Percentiles rank a stretch among this genome's conserved stretches.
phyloP scores from a whole-genome alignment of 2,797 vertebrate species.

The Danio choprae region DNA sequence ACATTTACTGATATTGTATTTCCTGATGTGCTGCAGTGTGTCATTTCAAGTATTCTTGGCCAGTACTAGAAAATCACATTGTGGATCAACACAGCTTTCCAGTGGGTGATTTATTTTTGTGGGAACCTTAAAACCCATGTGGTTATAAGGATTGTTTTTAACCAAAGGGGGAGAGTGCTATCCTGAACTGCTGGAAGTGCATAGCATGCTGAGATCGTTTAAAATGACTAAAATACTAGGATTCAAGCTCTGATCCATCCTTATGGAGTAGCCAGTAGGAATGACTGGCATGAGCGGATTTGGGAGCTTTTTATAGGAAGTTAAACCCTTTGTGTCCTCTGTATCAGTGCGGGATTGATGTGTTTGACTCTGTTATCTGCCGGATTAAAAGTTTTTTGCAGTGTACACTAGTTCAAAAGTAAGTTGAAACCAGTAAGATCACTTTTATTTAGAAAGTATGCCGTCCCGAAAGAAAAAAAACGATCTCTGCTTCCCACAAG shows the following conservation, averaged over 20 bases:
- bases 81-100: neutral
- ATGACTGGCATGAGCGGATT: conserved; percentile 32
- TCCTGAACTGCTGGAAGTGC: neutral
- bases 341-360: conserved; percentile 9
- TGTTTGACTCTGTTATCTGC: conserved; percentile 32
- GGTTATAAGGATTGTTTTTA: neutral
- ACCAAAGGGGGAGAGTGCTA: neutral
- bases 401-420: neutral
- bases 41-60: neutral
- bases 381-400: neutral
- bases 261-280: conserved; percentile 35
- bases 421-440: neutral
- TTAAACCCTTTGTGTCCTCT: conserved; percentile 25
- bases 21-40: neutral
- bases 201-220: neutral
- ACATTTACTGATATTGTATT: neutral
- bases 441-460: neutral
- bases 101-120: neutral
- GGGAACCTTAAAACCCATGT: neutral
- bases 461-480: neutral
- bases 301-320: conserved; percentile 35
- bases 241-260: neutral
- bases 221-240: neutral
- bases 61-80: neutral
- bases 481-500: neutral